phyloP scores from a whole-genome alignment of 2,797 vertebrate species.

The Pangasius djambal region DNA sequence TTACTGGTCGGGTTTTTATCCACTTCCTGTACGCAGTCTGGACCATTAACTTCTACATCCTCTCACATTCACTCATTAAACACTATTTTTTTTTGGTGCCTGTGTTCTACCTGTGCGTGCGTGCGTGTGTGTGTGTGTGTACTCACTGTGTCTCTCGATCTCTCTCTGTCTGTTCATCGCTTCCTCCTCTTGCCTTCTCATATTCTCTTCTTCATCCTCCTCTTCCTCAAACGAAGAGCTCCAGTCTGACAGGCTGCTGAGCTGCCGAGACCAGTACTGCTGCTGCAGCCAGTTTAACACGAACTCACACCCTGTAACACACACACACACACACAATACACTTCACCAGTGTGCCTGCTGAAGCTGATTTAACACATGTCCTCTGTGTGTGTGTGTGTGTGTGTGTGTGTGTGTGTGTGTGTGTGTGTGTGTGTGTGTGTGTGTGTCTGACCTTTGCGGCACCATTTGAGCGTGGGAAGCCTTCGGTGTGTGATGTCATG shows the following conservation, averaged over 20 bases:
- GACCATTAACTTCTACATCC: not conserved
- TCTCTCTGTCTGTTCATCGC: slow-evolving; percentile 69
- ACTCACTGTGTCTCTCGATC: slow-evolving; percentile 81
- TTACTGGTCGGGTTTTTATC: not conserved
- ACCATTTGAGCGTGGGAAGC: slow-evolving; percentile 86
- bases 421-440: not conserved
- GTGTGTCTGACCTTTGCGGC: slow-evolving; percentile 80
- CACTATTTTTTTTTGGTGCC: too few relatives aligned
- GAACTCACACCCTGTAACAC: slow-evolving; percentile 72
- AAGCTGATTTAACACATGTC: not conserved
- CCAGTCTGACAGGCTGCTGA: slow-evolving; percentile 83
- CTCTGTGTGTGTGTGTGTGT: not conserved
- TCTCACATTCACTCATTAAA: not conserved
- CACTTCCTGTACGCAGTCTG: not conserved
- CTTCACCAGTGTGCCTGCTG: not conserved
- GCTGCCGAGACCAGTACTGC: slow-evolving; percentile 90
- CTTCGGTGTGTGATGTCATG: slow-evolving; percentile 91
- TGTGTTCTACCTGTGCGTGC: not conserved
- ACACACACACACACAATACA: slow-evolving; percentile 16
- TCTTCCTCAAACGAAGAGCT: slow-evolving; percentile 72
- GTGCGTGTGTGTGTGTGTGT: not conserved
- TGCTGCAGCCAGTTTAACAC: slow-evolving; percentile 92
- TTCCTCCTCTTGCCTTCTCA: slow-evolving; percentile 69
- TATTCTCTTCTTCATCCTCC: slow-evolving; percentile 70
- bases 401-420: not conserved